Evolutionary conservation across 2,797 vertebrate genomes (phyloP).

Genomic region (Pygocentrus nattereri): DNA sequence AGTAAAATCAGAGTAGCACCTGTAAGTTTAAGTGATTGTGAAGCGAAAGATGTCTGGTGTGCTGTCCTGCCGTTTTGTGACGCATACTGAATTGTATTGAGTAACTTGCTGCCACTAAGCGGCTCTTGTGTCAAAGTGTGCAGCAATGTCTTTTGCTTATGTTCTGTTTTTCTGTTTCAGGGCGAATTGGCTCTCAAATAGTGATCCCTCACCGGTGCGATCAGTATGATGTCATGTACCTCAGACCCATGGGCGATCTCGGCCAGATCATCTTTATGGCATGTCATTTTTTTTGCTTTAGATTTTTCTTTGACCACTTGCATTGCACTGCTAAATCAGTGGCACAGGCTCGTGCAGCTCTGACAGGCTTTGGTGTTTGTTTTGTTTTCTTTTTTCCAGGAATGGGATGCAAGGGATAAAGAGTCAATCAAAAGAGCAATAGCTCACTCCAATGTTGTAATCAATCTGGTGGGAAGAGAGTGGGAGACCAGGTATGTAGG

Average conservation of each 20-base stretch:
- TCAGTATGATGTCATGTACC: slow-evolving; percentile 89
- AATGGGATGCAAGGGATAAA: slow-evolving; percentile 89
- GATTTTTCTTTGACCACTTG: not conserved
- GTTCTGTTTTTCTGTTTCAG: slow-evolving; percentile 70
- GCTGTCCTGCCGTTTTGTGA: no score
- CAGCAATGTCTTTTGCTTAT: not conserved
- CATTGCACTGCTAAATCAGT: not conserved
- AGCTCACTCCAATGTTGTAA: slow-evolving; percentile 91
- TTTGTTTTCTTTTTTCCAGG: slow-evolving; percentile 82
- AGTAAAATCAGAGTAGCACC: no score
- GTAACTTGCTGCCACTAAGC: no score
- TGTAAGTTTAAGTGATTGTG: no score
- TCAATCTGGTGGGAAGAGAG: slow-evolving; percentile 93
- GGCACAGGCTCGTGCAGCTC: not conserved
- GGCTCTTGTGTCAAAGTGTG: no score
- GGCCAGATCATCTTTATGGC: slow-evolving; percentile 95
- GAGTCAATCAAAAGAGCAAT: slow-evolving; percentile 86
- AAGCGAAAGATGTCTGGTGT: no score
- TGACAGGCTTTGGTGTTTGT: not conserved
- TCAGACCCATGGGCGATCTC: slow-evolving; percentile 94
- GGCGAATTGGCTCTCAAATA: slow-evolving; percentile 91
- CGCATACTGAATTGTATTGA: no score
- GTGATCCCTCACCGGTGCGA: slow-evolving; percentile 92
- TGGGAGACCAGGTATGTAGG: slow-evolving; percentile 91
- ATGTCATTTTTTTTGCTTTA: slow-evolving; percentile 48